phyloP scores from a whole-genome alignment of 2,797 vertebrate genomes.

The Lophotriccus pileatus region DNA sequence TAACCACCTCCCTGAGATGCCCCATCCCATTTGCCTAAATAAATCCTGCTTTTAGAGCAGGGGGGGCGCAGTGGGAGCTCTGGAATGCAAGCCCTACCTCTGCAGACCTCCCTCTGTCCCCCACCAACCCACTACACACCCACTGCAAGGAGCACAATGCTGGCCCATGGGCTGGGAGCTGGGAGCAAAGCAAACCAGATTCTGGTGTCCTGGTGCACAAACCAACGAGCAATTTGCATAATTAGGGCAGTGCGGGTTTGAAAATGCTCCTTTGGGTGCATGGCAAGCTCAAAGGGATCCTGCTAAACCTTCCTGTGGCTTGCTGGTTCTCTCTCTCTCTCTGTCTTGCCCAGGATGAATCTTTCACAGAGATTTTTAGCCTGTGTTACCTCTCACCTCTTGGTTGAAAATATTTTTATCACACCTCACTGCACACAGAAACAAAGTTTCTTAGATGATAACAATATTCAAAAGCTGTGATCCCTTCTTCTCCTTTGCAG shows the following conservation, averaged over 20 bases:
- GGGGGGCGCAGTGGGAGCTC: not conserved
- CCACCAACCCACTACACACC: fast-evolving
- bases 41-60: not conserved
- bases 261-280: not conserved
- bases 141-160: not conserved
- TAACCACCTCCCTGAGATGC: not conserved
- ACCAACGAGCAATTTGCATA: not conserved
- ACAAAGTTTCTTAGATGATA: not conserved
- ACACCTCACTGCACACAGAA: not conserved
- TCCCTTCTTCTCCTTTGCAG: not conserved
- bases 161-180: not conserved
- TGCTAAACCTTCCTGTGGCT: not conserved
- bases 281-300: not conserved
- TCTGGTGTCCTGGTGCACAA: not conserved
- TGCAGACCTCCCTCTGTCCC: not conserved
- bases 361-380: not conserved
- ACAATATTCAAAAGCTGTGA: not conserved
- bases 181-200: not conserved
- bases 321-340: not conserved
- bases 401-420: not conserved
- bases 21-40: not conserved
- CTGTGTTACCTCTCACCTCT: not conserved
- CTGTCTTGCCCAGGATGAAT: not conserved
- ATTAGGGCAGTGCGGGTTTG: not conserved
- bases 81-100: not conserved